phyloP scores from a whole-genome alignment of 1,140 invertebrate species.

The Latrodectus geometricus region DNA sequence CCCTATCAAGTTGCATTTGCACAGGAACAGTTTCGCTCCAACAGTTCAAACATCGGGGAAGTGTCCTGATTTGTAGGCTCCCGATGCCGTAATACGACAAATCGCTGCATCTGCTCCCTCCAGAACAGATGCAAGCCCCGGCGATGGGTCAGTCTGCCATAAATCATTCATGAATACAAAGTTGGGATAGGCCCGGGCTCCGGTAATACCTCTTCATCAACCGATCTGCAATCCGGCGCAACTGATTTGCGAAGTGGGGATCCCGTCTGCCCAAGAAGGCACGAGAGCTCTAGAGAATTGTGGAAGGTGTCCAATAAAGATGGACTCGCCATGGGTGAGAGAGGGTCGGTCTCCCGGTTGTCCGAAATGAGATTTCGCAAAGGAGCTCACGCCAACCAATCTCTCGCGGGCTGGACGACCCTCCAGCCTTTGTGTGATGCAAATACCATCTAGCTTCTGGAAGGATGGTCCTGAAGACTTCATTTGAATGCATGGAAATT shows the following conservation, averaged over 20 bases:
- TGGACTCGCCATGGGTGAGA: background rate
- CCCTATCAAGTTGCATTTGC: too few relatives aligned
- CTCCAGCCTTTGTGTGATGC: conserved; percentile 25
- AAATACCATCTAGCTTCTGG: conserved; percentile 4
- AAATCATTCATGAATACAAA: conserved; percentile 33
- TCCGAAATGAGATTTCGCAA: background rate
- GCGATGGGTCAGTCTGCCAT: conserved; percentile 12
- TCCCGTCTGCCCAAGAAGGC: too few relatives aligned
- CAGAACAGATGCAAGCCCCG: background rate
- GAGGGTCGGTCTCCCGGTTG: background rate
- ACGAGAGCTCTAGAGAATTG: background rate
- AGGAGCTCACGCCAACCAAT: background rate
- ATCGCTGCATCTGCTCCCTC: conserved; percentile 12
- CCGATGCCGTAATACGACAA: conserved; percentile 13
- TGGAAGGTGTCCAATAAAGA: background rate
- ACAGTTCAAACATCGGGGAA: too few relatives aligned
- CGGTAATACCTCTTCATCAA: too few relatives aligned
- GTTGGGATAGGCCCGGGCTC: too few relatives aligned
- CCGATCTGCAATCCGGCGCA: too few relatives aligned
- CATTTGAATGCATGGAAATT: conserved; percentile 20
- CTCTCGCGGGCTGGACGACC: background rate
- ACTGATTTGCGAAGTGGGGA: too few relatives aligned
- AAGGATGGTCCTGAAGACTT: background rate
- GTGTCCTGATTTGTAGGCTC: background rate
- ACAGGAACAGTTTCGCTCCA: too few relatives aligned